Base-by-base conservation (phyloP, 2,888 invertebrate genomes). In the Nowickia ferox region DNA sequence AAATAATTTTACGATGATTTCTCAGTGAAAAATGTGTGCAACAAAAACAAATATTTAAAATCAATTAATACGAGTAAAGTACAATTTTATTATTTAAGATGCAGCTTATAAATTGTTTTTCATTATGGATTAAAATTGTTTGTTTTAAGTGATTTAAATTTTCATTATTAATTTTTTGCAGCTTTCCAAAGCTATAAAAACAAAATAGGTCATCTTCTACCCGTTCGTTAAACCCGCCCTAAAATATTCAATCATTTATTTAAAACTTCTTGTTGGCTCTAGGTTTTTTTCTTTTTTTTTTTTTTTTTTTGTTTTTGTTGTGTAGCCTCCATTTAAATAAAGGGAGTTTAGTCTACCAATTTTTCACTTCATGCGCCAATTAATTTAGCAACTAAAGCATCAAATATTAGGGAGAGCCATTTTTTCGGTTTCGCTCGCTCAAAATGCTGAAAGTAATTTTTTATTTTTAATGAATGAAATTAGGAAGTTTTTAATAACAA, bases 281-380 rank as follows among this genome's bases (percentile, higher is more conserved):
- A 11, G 5, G 40, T 38, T 13, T 69, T 53, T 77, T 48, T 48
- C 40, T 9, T 30, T 5, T 22, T 30, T 57, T 11, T 55, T n/a
- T 38, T 13, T 69, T 53, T 77, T 48, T 48, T 48, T 9, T 30
- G 9, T 22, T 30, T 57, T 11, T 55, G 15, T 72, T 55, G 19
- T 40, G 17, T 46, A 38, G 53, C 57, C 46, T 66, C 3, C 38
- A 59, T 75, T 44, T 38, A 75, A 66, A 59, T 51, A 48, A 51
- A 38, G 57, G 51, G 66, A 57, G 59, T 74, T 51, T 44, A 74
- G 75, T 81, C 53, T 81, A 81, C 81, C 75, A 61, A 75, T 68
- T 81, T 75, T 81, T 81, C 68, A 81, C 74, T 75, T 81, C 38
- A 75, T 81, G 68, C 61, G 75, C 68, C 81, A 81, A 81, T 75